Percentiles rank a stretch among this genome's conserved stretches.
These are phyloP conservation scores for Garra rufa DNA, from an alignment of 2,113 vertebrate species.

Conservation along the genomic window DNA sequence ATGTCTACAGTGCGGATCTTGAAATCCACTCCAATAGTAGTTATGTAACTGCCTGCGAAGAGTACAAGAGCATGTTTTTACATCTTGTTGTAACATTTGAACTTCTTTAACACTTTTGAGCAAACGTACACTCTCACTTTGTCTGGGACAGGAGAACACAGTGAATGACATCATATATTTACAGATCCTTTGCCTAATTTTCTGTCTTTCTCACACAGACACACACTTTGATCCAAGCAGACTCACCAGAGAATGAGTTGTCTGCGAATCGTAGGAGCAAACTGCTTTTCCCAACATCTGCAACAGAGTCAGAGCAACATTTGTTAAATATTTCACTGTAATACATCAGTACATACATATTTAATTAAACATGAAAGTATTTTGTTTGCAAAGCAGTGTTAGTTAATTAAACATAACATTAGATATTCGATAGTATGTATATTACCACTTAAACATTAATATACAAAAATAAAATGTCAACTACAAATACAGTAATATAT, in stretches of 20 bases:
- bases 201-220: conserved; percentile 2
- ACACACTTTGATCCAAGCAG: neutral
- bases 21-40: conserved; percentile 85
- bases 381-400: too few species aligned
- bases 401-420: too few species aligned
- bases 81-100: neutral
- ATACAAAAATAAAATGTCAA: too few species aligned
- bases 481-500: too few species aligned
- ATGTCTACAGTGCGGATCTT: conserved; percentile 84
- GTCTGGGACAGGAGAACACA: neutral
- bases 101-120: neutral
- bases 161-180: conserved; percentile 4
- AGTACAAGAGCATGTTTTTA: neutral
- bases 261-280: conserved; percentile 84
- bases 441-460: too few species aligned
- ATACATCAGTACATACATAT: neutral
- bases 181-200: neutral
- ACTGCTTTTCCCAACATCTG: conserved; percentile 88
- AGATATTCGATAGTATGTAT: too few species aligned
- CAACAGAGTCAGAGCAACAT: conserved; percentile 29
- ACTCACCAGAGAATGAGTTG: conserved; percentile 85
- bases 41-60: conserved; percentile 82
- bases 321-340: neutral
- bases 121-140: neutral
- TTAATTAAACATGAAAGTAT: neutral